Evolutionary conservation across 2,888 invertebrate species (phyloP).

Genomic region (Mactromeris polynyma): DNA sequence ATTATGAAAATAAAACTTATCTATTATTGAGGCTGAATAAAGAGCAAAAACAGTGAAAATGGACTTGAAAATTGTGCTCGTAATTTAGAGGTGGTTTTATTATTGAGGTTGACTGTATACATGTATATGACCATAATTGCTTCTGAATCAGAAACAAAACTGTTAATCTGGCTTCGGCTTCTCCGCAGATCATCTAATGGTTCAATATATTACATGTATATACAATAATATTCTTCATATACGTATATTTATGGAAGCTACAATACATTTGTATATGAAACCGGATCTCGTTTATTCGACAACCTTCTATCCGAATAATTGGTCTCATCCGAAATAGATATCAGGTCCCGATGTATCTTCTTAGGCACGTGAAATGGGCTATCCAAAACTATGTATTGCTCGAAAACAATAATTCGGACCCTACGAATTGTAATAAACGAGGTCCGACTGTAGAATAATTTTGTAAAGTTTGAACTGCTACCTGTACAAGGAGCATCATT

Average conservation of each 20-base stretch:
- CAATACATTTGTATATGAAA: too few relatives aligned
- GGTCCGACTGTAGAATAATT: background rate
- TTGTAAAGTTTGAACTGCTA: background rate
- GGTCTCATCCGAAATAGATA: background rate
- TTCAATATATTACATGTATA: too few relatives aligned
- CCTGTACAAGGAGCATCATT: constrained; percentile 61
- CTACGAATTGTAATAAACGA: background rate
- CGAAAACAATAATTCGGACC: too few relatives aligned
- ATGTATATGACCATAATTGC: background rate
- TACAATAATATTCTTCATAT: too few relatives aligned
- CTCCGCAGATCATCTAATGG: too few relatives aligned
- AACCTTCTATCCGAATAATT: background rate
- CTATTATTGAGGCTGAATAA: background rate
- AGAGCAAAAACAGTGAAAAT: background rate
- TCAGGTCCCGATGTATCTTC: background rate
- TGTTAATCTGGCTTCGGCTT: too few relatives aligned
- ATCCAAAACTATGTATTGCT: too few relatives aligned
- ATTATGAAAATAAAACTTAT: too few relatives aligned
- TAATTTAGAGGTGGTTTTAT: background rate
- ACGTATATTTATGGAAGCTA: too few relatives aligned
- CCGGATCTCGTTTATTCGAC: background rate
- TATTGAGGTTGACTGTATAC: too few relatives aligned
- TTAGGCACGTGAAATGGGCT: background rate
- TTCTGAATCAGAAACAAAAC: too few relatives aligned
- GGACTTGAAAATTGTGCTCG: too few relatives aligned